A percentile compares a stretch with the other conserved stretches of the same genome.
Evolutionary conservation across 2,888 invertebrate genomes (phyloP).

Genomic region (Lingula anatina): DNA sequence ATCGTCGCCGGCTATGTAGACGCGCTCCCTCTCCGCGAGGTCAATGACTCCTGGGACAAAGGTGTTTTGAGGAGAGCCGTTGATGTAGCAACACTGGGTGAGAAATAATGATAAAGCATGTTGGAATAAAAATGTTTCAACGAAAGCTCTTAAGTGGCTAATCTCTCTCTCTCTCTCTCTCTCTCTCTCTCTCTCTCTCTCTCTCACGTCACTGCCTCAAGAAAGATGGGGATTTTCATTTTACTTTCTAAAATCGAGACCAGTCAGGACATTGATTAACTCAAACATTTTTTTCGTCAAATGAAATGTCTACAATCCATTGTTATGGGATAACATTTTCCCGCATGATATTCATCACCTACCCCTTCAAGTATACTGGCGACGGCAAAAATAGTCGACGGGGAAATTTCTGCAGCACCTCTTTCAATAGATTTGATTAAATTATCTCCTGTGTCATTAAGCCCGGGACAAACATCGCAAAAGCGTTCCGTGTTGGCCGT

Average conservation of each 20-base stretch:
- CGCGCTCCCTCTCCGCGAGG: slow-evolving; percentile 65
- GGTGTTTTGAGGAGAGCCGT: slow-evolving; percentile 96
- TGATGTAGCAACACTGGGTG: slow-evolving; percentile 88
- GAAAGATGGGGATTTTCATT: too few relatives aligned
- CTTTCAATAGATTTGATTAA: slow-evolving; percentile 70
- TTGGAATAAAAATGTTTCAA: neutral
- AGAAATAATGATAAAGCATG: neutral
- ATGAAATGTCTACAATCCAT: neutral
- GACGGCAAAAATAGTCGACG: slow-evolving; percentile 89
- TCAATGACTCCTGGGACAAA: slow-evolving; percentile 72
- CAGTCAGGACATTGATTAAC: too few relatives aligned
- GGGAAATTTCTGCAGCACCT: slow-evolving; percentile 78
- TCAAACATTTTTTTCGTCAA: too few relatives aligned
- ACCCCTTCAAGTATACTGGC: slow-evolving; percentile 84
- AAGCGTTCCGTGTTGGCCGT: slow-evolving; percentile 95
- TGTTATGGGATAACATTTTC: neutral
- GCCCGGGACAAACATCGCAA: slow-evolving; percentile 67
- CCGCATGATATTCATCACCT: slow-evolving; percentile 50
- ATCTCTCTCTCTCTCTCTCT: too few relatives aligned
- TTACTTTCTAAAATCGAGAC: too few relatives aligned
- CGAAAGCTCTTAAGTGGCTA: too few relatives aligned
- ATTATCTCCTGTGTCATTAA: slow-evolving; percentile 80
- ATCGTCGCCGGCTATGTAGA: slow-evolving; percentile 90
- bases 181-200: too few relatives aligned
- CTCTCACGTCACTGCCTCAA: too few relatives aligned